Evolutionary conservation across 2,888 invertebrate species (phyloP).

Genomic region (Hypomecis punctinalis): DNA sequence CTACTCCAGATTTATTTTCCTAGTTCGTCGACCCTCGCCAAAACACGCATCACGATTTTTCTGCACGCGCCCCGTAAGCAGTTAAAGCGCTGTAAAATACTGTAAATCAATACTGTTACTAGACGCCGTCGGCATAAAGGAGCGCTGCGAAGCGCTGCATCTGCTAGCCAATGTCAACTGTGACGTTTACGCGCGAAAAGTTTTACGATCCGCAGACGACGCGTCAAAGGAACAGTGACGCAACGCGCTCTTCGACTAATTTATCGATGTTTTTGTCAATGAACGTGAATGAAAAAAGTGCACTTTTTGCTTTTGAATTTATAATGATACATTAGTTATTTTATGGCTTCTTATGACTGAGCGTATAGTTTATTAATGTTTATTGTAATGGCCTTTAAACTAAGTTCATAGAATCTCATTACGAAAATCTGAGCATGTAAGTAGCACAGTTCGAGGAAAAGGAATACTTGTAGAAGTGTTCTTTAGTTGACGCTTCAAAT

Average conservation of each 20-base stretch:
- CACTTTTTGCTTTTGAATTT: not conserved
- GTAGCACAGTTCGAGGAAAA: too few species aligned
- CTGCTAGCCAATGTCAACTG: conserved; percentile 77
- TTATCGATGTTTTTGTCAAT: conserved; percentile 45
- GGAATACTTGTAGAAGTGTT: not conserved
- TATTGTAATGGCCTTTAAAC: too few species aligned
- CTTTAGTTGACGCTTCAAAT: not conserved
- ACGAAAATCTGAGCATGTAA: not conserved
- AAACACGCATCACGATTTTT: conserved; percentile 52
- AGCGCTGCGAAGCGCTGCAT: conserved; percentile 76
- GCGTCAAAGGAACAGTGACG: conserved; percentile 73
- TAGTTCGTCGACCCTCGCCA: conserved; percentile 45
- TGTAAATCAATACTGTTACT: conserved; percentile 72
- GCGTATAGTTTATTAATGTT: too few species aligned
- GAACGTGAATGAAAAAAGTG: not conserved
- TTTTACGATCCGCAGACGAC: conserved; percentile 80
- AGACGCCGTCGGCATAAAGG: conserved; percentile 70
- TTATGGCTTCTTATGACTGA: too few species aligned
- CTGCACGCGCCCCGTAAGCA: conserved; percentile 46
- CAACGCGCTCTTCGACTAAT: conserved; percentile 44
- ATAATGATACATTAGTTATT: too few species aligned
- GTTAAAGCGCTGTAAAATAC: conserved; percentile 66
- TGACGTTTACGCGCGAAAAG: conserved; percentile 84
- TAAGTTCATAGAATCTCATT: too few species aligned
- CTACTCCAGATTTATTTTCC: conserved; percentile 21